Percentiles rank a stretch among this genome's conserved stretches.
Evolutionary conservation across 2,888 invertebrate species (phyloP).

Genomic region (Apocheima hispidaria): DNA sequence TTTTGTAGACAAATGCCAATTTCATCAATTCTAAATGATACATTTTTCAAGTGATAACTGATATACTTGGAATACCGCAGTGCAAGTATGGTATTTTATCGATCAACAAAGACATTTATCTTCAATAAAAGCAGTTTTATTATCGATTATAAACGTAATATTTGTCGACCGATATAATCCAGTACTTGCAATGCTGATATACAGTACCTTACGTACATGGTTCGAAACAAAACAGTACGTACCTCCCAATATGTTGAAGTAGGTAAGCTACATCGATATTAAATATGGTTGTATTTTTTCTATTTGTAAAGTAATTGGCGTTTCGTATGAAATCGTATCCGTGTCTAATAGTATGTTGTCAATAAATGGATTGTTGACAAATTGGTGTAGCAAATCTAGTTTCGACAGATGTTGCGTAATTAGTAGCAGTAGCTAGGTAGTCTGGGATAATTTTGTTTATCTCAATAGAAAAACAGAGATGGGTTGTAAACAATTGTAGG

Average conservation of each 20-base stretch:
- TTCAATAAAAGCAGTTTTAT: too few relatives aligned
- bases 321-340: slow-evolving; percentile 39
- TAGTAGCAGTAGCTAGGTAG: neutral
- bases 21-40: too few relatives aligned
- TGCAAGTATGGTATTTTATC: too few relatives aligned
- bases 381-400: slow-evolving; percentile 27
- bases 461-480: neutral
- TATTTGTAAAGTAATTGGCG: slow-evolving; percentile 33
- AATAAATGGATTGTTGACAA: slow-evolving; percentile 37
- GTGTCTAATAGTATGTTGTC: slow-evolving; percentile 41
- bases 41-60: too few relatives aligned
- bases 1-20: too few relatives aligned
- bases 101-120: too few relatives aligned
- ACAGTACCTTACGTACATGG: neutral
- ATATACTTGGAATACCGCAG: too few relatives aligned
- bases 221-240: neutral
- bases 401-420: slow-evolving; percentile 33
- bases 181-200: too few relatives aligned
- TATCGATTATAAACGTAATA: too few relatives aligned
- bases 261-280: neutral
- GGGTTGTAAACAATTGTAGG: neutral
- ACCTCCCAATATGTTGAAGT: slow-evolving; percentile 6
- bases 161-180: too few relatives aligned
- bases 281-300: slow-evolving; percentile 17
- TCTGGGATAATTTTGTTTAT: neutral